Conservation (phyloP, 2,888 invertebrate genomes). For the Stomorhina lunata region DNA sequence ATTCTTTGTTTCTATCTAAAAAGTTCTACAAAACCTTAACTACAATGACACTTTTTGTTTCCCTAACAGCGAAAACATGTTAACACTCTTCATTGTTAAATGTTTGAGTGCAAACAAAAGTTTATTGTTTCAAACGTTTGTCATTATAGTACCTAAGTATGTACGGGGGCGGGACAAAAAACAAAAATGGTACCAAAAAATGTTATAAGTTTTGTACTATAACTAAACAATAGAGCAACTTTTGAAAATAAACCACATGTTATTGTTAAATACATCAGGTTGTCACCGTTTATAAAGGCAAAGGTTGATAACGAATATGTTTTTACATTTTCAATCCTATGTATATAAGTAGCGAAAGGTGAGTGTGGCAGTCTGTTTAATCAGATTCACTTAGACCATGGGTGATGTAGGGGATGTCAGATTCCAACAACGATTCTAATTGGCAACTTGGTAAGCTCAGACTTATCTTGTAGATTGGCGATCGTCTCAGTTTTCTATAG, state of each 20-base stretch:
- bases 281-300: conserved; percentile 31
- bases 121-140: conserved; percentile 41
- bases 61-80: background rate
- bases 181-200: conserved; percentile 34
- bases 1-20: background rate
- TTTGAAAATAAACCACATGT: conserved; percentile 34
- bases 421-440: too few relatives aligned
- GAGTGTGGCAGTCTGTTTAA: too few relatives aligned
- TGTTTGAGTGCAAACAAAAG: conserved; percentile 49
- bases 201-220: background rate
- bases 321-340: too few relatives aligned
- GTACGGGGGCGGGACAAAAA: too few relatives aligned
- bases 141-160: too few relatives aligned
- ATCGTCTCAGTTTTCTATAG: too few relatives aligned
- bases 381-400: too few relatives aligned
- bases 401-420: too few relatives aligned
- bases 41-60: conserved; percentile 6
- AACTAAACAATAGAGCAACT: conserved; percentile 9
- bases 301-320: too few relatives aligned
- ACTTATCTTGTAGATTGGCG: too few relatives aligned
- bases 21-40: background rate
- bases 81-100: conserved; percentile 14
- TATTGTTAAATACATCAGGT: conserved; percentile 33
- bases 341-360: too few relatives aligned
- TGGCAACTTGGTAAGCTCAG: too few relatives aligned